These are phyloP conservation scores for Trichogramma evanescens DNA, from an alignment of 2,888 invertebrate species.

Conservation along the genomic window DNA sequence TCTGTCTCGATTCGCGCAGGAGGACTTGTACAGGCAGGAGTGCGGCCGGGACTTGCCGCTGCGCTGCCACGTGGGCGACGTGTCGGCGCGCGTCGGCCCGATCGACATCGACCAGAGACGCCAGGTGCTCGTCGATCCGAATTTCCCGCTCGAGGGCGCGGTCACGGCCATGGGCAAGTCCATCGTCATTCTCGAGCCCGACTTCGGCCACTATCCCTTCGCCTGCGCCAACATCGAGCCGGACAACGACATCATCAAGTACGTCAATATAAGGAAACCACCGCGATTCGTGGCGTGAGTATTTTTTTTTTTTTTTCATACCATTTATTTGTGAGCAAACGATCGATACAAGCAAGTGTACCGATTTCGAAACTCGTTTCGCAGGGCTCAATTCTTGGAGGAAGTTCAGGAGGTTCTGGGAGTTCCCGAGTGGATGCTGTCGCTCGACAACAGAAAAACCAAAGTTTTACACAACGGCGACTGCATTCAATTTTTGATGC, in stretches of 20 bases:
- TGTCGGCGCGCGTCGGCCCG: slow-evolving; percentile 76
- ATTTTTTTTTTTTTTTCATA: background rate
- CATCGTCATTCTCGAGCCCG: slow-evolving; percentile 74
- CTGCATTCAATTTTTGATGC: slow-evolving; percentile 78
- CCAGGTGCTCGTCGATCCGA: slow-evolving; percentile 74
- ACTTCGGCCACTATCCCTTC: slow-evolving; percentile 62
- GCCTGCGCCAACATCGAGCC: slow-evolving; percentile 89
- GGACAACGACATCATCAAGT: slow-evolving; percentile 85
- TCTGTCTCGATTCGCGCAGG: slow-evolving; percentile 49
- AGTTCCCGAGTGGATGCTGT: slow-evolving; percentile 83
- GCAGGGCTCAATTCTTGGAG: slow-evolving; percentile 74
- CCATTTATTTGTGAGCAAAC: background rate
- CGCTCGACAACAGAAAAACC: slow-evolving; percentile 75
- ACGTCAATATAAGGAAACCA: slow-evolving; percentile 77
- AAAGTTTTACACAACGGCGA: slow-evolving; percentile 68
- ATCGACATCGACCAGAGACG: slow-evolving; percentile 73
- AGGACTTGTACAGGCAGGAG: slow-evolving; percentile 76
- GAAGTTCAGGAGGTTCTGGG: slow-evolving; percentile 76
- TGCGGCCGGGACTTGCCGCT: slow-evolving; percentile 83
- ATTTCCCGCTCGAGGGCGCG: slow-evolving; percentile 76
- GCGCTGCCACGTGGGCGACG: slow-evolving; percentile 85
- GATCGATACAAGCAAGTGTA: background rate
- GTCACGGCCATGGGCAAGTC: slow-evolving; percentile 77
- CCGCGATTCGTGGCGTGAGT: slow-evolving; percentile 82
- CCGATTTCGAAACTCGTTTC: slow-evolving; percentile 21